Evolutionary conservation across 2,113 vertebrate species (phyloP), one percentile per base, ranked within the genome.

Genomic region (Zosterops borbonicus): DNA sequence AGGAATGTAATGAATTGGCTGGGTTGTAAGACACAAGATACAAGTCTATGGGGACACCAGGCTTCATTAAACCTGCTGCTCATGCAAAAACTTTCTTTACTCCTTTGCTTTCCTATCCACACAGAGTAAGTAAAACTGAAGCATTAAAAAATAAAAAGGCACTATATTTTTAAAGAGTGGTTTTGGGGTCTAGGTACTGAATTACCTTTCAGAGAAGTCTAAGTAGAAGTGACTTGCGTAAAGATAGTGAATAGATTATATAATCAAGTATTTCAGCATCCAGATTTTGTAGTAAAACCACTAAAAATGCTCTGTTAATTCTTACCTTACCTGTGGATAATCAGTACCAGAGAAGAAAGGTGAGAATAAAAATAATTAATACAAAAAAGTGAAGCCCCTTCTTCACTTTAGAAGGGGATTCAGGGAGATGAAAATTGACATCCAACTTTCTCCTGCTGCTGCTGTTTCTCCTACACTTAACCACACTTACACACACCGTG

Each of bases 271-370:
- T 76, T 78, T 64, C 78, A 53, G 55, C 53, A 74, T 10, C 49
- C 49, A 76, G 41, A 53, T 18, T 83, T 76, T 76, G 69, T 37
- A 92, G 35, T 29, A 83, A 90, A 90, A 75, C 20, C n/a, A 67
- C 68, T 49, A 55, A 16, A 83, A 42, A 21, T 39, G 35, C 35
- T 69, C 39, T 70, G 28, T 56, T 95, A 93, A 68, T 90, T 93
- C 71, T 80, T 83, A 31, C 59, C 94, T 92, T 94, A 94, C 94
- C 93, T 95, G 94, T 33, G 35, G 60, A 56, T 59, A 80, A 91
- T 63, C 84, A 70, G 49, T 78, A 90, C 44, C 1, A 33, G 41
- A 94, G 90, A 77, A 86, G 88, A 89, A 75, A 94, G 73, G 46
- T 65, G 83, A 80, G 31, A 70, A 67, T 56, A 62, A 77, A 89